phyloP scores from a whole-genome alignment of 1,140 invertebrate genomes.

The Agrypnia vestita region DNA sequence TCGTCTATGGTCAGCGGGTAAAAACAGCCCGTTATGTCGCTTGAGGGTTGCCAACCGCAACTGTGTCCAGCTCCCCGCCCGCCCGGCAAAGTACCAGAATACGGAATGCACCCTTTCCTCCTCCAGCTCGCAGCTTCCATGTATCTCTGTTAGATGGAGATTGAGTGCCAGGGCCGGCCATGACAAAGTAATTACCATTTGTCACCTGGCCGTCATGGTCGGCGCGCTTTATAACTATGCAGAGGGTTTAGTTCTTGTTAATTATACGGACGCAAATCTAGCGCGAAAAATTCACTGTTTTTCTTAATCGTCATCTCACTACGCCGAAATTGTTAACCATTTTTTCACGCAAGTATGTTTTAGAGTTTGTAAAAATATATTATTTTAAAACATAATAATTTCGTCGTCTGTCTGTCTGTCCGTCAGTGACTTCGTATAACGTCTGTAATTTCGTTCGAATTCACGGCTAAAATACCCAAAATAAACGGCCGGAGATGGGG shows the following conservation, averaged over 20 bases:
- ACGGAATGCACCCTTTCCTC: constrained; percentile 19
- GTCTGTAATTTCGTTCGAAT: too few relatives aligned
- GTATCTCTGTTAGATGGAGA: constrained; percentile 49
- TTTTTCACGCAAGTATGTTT: too few relatives aligned
- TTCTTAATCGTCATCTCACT: too few relatives aligned
- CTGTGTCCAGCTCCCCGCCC: not conserved
- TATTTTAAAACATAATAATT: too few relatives aligned
- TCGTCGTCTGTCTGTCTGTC: too few relatives aligned
- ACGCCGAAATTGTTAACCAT: too few relatives aligned
- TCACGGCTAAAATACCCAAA: too few relatives aligned
- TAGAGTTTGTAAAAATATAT: too few relatives aligned
- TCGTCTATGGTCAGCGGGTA: not conserved
- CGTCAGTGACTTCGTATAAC: too few relatives aligned
- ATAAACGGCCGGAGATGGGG: too few relatives aligned
- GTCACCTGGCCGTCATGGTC: constrained; percentile 52
- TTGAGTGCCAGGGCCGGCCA: constrained; percentile 52
- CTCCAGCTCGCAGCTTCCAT: constrained; percentile 12
- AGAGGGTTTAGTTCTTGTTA: not conserved
- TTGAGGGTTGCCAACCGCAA: constrained; percentile 3
- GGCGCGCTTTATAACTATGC: constrained; percentile 21
- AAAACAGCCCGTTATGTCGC: not conserved
- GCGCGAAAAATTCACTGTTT: too few relatives aligned
- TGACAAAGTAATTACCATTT: constrained; percentile 60
- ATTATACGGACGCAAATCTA: too few relatives aligned
- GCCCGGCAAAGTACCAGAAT: not conserved